Percentiles rank a stretch among this genome's conserved stretches.
Evolutionary conservation across 30 jellyfish, hydroid and myxozoan genomes (phyloP).

Genomic region (Pelagia noctiluca): DNA sequence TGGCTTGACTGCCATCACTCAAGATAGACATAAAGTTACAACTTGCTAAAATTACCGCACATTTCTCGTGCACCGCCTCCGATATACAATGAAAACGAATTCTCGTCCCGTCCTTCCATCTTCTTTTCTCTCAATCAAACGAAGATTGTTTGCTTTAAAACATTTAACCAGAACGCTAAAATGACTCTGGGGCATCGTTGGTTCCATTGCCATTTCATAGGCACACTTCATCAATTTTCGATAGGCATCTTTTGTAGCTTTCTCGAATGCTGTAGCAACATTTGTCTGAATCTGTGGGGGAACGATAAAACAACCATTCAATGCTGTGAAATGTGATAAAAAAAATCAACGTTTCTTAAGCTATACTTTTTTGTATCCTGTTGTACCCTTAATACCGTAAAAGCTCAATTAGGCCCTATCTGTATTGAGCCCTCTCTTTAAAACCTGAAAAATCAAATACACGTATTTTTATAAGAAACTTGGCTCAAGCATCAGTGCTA

Average conservation of each 20-base stretch:
- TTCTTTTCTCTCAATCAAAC: conserved; percentile 27
- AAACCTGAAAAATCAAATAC: too few relatives aligned
- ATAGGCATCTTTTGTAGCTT: conserved; percentile 60
- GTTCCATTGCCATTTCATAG: conserved; percentile 60
- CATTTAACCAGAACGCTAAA: conserved; percentile 38
- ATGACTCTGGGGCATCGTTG: conserved; percentile 73
- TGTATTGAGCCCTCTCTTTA: too few relatives aligned
- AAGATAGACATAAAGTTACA: conserved; percentile 39
- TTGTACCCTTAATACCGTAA: too few relatives aligned
- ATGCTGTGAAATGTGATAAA: conserved; percentile 2
- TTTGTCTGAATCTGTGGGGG: conserved; percentile 38
- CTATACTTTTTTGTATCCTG: too few relatives aligned
- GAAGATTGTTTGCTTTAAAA: conserved; percentile 19
- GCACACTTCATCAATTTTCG: conserved; percentile 50
- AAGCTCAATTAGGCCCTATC: too few relatives aligned
- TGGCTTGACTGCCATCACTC: conserved; percentile 61
- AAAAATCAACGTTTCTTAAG: not conserved
- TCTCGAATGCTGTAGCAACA: conserved; percentile 32
- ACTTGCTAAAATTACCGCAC: conserved; percentile 38
- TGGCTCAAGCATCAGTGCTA: too few relatives aligned
- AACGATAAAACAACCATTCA: conserved; percentile 5
- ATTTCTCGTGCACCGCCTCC: conserved; percentile 16
- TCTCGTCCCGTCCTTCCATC: conserved; percentile 36
- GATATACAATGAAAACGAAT: conserved; percentile 17
- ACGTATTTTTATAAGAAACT: too few relatives aligned